Evolutionary conservation across 2,888 invertebrate species (phyloP), one percentile per base, ranked within the genome.

Genomic region (Eubasilissa splendida): DNA sequence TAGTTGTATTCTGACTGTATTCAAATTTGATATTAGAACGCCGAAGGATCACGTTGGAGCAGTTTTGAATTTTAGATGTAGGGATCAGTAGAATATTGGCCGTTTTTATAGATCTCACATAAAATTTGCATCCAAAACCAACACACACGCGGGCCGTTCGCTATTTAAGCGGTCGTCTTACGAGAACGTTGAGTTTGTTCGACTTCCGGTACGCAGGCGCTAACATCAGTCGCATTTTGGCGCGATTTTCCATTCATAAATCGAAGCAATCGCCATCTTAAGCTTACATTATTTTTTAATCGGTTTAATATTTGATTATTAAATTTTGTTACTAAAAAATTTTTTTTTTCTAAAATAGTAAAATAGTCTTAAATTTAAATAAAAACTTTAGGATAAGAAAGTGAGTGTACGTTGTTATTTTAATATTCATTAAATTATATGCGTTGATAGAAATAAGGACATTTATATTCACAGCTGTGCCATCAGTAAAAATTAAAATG

Each of bases 51-150:
- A 81, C 76, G 78, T 78, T 81, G 79, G 50, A 59, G 77, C 80
- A 53, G 14, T 81, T 79, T 81, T 63, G 76, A 79, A 81, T 76
- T 79, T 81, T 65, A 79, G 79, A 81, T 81, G 10, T 54, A 8
- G 33, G 71, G 56, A 42, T 42, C 42, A 7, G 42, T 42, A 7
- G 42, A 54, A 71, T 54, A 22, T 56, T 5, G 4, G 4, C 22
- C n/a, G 54, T 71, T 53, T 71, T 71, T 54, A 50, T 31, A 71
- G 42, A 56, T 33, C 22, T 58, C 58, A 58, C 11, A 58, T 58
- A n/a, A n/a, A n/a, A 58, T n/a, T 58, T 58, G 12, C 58, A n/a
- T n/a, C 11, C 58, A 5, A n/a, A 58, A 58, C 11, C 12, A 4
- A 58, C 58, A 58, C 58, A 58, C 58, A 9, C 58, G 11, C 58